phyloP scores from a whole-genome alignment of 2,888 invertebrate genomes.

The Oligia latruncula region DNA sequence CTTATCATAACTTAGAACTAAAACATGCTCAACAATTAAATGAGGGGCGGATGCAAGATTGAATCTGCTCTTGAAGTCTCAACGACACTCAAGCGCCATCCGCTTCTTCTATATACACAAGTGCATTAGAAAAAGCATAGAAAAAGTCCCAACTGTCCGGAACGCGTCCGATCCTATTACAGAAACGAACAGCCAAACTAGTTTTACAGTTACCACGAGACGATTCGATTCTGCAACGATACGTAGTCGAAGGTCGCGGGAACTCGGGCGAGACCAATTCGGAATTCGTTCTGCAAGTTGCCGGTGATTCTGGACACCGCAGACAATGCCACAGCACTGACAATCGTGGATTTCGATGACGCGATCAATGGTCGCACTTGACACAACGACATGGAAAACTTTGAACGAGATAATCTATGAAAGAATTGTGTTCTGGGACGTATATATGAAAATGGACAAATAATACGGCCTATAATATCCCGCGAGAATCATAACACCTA shows the following conservation, averaged over 20 bases:
- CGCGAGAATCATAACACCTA: slow-evolving; percentile 50
- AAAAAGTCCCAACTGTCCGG: slow-evolving; percentile 74
- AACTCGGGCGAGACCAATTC: slow-evolving; percentile 82
- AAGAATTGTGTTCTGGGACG: neutral
- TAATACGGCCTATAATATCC: slow-evolving; percentile 33
- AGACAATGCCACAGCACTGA: slow-evolving; percentile 50
- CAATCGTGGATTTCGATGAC: slow-evolving; percentile 56
- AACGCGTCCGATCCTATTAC: slow-evolving; percentile 84
- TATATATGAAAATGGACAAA: slow-evolving; percentile 18
- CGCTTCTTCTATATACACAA: slow-evolving; percentile 65
- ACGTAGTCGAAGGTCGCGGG: slow-evolving; percentile 84
- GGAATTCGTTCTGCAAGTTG: slow-evolving; percentile 80
- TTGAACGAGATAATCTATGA: neutral
- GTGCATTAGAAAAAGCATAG: slow-evolving; percentile 79
- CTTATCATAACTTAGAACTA: slow-evolving; percentile 35
- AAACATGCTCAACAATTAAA: slow-evolving; percentile 63
- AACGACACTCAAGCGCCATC: slow-evolving; percentile 61
- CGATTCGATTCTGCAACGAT: slow-evolving; percentile 84
- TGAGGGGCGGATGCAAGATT: slow-evolving; percentile 70
- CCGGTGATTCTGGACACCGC: slow-evolving; percentile 50
- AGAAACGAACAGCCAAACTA: slow-evolving; percentile 83
- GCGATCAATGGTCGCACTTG: slow-evolving; percentile 62
- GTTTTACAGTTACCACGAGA: slow-evolving; percentile 86
- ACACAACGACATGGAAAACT: slow-evolving; percentile 37
- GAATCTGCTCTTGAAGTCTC: slow-evolving; percentile 63